Conservation (phyloP, 2,888 invertebrate species). For the Cephonodes hylas region DNA sequence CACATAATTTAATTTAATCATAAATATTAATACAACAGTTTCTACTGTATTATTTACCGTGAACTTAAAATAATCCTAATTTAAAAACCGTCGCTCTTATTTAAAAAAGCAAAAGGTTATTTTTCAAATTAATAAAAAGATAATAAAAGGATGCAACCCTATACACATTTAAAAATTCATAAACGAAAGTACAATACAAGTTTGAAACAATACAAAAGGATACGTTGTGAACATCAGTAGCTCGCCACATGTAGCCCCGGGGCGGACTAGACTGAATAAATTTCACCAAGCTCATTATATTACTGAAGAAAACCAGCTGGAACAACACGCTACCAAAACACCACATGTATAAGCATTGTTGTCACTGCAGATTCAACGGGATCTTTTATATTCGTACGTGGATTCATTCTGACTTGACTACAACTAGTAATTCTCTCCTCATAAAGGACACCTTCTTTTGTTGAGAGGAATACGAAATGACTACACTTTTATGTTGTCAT, state of each 20-base stretch:
- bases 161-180: not conserved
- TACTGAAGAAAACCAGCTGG: conserved; percentile 37
- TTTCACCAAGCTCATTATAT: conserved; percentile 42
- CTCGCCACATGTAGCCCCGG: conserved; percentile 3
- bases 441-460: not conserved
- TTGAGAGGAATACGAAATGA: too few species aligned
- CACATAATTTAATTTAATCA: too few species aligned
- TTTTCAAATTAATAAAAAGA: not conserved
- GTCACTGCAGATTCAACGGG: not conserved
- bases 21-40: too few species aligned
- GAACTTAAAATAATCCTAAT: too few species aligned
- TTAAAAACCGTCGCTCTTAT: not conserved
- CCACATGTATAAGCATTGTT: conserved; percentile 4
- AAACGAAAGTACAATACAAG: not conserved
- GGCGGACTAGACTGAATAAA: conserved; percentile 38
- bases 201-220: not conserved
- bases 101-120: not conserved
- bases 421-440: not conserved
- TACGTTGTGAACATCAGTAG: not conserved
- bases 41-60: too few species aligned
- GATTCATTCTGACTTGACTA: not conserved
- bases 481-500: not conserved
- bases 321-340: conserved; percentile 30
- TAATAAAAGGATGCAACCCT: not conserved
- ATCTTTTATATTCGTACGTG: not conserved